Evolutionary conservation across 2,113 vertebrate species (phyloP).

Genomic region (Larimichthys crocea): DNA sequence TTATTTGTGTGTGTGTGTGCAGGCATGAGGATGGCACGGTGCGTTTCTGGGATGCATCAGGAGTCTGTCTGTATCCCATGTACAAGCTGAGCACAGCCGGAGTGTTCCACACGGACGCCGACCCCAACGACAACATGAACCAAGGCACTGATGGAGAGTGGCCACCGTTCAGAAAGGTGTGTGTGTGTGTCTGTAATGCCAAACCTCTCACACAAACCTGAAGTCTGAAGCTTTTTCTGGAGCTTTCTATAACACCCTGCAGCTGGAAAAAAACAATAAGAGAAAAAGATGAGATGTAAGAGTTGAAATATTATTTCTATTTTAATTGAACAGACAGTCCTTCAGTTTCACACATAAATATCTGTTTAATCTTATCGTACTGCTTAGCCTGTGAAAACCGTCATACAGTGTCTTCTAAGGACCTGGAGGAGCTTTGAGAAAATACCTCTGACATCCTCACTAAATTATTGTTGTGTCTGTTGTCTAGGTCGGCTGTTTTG

Average conservation of each 20-base stretch:
- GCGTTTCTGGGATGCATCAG: constrained; percentile 97
- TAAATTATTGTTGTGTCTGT: not conserved
- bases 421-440: not conserved
- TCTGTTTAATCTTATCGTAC: not conserved
- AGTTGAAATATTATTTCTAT: too few relatives aligned
- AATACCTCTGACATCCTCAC: not conserved
- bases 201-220: not conserved
- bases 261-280: too few relatives aligned
- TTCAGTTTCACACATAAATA: not conserved
- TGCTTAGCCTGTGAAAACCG: not conserved
- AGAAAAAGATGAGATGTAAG: too few relatives aligned
- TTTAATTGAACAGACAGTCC: not conserved
- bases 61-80: constrained; percentile 92
- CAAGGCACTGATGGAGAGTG: constrained; percentile 92
- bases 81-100: constrained; percentile 94
- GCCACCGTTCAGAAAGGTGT: constrained; percentile 96
- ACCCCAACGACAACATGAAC: constrained; percentile 92
- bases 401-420: not conserved
- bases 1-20: not conserved
- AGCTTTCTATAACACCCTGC: not conserved
- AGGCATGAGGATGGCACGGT: constrained; percentile 97
- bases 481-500: constrained; percentile 94
- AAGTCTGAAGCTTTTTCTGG: not conserved
- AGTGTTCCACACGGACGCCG: constrained; percentile 93
- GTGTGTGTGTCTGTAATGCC: constrained; percentile 1